A percentile compares a stretch with the other conserved stretches of the same genome.
These are phyloP conservation scores for Branchipolynoe longqiensis DNA, from an alignment of 2,888 invertebrate species.

Conservation along the genomic window DNA sequence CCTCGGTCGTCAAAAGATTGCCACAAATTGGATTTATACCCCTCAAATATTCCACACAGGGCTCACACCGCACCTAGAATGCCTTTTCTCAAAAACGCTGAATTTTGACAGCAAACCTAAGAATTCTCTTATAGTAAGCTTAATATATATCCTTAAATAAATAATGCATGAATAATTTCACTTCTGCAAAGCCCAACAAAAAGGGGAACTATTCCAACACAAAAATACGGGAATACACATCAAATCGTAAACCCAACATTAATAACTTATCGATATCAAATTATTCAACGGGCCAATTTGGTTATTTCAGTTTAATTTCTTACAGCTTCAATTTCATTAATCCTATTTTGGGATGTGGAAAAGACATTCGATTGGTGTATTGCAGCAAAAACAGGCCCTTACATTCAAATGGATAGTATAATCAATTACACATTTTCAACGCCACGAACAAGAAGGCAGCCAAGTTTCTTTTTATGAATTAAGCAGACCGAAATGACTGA, in stretches of 20 bases:
- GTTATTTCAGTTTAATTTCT: too few relatives aligned
- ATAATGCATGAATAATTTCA: too few relatives aligned
- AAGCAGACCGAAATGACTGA: constrained; percentile 36
- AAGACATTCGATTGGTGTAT: constrained; percentile 25
- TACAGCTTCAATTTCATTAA: too few relatives aligned
- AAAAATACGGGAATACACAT: too few relatives aligned
- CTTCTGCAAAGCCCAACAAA: constrained; percentile 6
- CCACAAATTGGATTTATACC: constrained; percentile 23
- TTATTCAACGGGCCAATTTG: too few relatives aligned
- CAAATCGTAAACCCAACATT: too few relatives aligned
- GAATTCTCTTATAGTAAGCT: too few relatives aligned
- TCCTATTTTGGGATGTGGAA: not conserved
- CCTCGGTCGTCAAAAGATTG: constrained; percentile 9
- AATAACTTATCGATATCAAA: too few relatives aligned
- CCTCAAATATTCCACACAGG: constrained; percentile 17
- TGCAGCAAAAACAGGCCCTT: not conserved
- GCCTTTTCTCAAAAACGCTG: constrained; percentile 45
- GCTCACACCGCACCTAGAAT: constrained; percentile 21
- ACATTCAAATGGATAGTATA: constrained; percentile 27
- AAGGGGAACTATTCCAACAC: not conserved
- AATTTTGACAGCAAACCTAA: too few relatives aligned
- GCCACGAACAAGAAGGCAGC: constrained; percentile 56
- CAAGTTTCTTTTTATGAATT: constrained; percentile 25
- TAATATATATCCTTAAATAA: too few relatives aligned
- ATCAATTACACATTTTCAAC: constrained; percentile 19